A percentile compares a stretch with the other conserved stretches of the same genome.
Evolutionary conservation across 1,140 invertebrate genomes (phyloP).

Genomic region (Trichonephila clavipes): DNA sequence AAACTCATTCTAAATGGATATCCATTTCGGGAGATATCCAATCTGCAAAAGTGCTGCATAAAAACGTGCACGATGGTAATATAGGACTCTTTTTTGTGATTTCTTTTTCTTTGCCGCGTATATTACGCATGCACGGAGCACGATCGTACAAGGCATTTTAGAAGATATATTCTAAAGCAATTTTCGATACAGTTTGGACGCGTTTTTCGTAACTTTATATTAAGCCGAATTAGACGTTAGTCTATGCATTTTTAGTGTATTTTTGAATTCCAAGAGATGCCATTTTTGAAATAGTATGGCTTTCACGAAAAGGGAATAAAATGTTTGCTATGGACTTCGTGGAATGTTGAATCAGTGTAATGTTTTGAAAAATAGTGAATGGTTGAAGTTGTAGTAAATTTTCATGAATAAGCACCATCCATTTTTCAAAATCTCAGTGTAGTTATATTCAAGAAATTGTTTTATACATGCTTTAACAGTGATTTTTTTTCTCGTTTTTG

Average conservation of each 20-base stretch:
- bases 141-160: neutral
- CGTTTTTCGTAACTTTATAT: neutral
- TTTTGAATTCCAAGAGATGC: neutral
- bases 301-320: neutral
- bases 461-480: too few relatives aligned
- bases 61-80: neutral
- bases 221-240: neutral
- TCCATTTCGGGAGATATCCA: neutral
- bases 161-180: neutral
- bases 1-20: slow-evolving; percentile 34
- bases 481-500: too few relatives aligned
- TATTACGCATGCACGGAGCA: neutral
- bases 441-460: too few relatives aligned
- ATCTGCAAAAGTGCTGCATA: slow-evolving; percentile 27
- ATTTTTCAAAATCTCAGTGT: too few relatives aligned
- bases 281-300: neutral
- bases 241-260: neutral
- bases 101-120: neutral
- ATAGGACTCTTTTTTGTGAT: neutral
- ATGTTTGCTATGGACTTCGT: neutral
- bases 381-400: too few relatives aligned
- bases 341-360: neutral
- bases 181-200: neutral
- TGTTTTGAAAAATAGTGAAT: too few relatives aligned
- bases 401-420: too few relatives aligned